Evolutionary conservation across 2,888 invertebrate genomes (phyloP).

Genomic region (Gryllus longicercus): DNA sequence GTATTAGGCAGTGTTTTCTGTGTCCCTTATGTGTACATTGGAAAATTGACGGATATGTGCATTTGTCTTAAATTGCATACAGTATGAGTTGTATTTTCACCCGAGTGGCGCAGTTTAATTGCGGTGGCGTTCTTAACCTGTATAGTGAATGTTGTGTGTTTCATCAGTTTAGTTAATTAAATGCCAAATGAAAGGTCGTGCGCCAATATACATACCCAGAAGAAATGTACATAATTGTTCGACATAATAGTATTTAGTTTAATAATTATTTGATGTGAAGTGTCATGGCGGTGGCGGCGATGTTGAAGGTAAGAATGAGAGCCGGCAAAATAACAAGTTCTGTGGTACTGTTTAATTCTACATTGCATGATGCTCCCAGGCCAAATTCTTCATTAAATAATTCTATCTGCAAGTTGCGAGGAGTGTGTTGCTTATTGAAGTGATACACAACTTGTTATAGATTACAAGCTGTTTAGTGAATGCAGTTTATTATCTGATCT

Average conservation of each 20-base stretch:
- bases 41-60: background rate
- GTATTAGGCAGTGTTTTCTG: background rate
- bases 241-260: background rate
- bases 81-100: background rate
- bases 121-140: background rate
- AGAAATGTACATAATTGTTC: background rate
- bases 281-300: constrained; percentile 47
- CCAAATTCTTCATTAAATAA: too few relatives aligned
- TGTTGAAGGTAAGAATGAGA: constrained; percentile 46
- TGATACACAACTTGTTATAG: too few relatives aligned
- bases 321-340: background rate
- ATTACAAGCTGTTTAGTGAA: background rate
- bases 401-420: too few relatives aligned
- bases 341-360: background rate
- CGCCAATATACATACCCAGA: background rate
- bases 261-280: constrained; percentile 30
- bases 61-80: background rate
- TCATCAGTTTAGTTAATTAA: background rate
- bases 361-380: background rate
- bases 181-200: background rate
- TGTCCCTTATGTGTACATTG: background rate
- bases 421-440: too few relatives aligned
- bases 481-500: constrained; percentile 20
- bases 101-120: background rate
- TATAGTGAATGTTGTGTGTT: background rate